These are phyloP conservation scores for Sphecodes monilicornis DNA, from an alignment of 2,888 invertebrate genomes.

Conservation along the genomic window DNA sequence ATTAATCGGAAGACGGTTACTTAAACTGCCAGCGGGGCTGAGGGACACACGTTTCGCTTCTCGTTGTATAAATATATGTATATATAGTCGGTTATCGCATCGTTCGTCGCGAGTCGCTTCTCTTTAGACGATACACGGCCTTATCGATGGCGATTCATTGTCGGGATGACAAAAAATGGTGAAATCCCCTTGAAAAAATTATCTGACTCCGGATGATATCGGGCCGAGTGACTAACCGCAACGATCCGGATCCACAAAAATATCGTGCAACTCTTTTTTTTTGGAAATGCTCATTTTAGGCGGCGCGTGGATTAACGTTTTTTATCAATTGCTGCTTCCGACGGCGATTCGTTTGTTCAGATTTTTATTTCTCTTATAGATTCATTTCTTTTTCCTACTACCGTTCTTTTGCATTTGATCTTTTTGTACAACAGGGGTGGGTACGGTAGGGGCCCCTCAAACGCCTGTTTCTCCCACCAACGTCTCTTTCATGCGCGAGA, in stretches of 20 bases:
- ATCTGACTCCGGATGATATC: constrained; percentile 39
- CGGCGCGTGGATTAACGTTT: neutral
- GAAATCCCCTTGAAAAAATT: constrained; percentile 40
- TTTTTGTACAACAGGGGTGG: too few relatives aligned
- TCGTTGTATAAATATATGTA: constrained; percentile 16
- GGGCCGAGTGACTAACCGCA: neutral
- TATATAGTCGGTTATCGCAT: constrained; percentile 35
- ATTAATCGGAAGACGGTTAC: constrained; percentile 79
- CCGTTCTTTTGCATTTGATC: neutral
- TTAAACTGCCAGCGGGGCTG: constrained; percentile 66
- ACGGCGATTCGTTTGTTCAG: neutral
- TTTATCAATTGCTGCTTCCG: neutral
- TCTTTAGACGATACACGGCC: constrained; percentile 37
- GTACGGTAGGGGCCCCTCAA: too few relatives aligned
- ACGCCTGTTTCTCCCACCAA: too few relatives aligned
- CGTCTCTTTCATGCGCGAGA: too few relatives aligned
- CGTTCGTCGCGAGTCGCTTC: constrained; percentile 18
- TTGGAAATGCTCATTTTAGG: neutral
- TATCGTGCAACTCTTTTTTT: neutral
- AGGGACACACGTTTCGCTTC: constrained; percentile 53
- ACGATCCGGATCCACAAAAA: constrained; percentile 17
- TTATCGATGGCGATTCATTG: constrained; percentile 41
- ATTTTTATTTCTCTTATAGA: neutral
- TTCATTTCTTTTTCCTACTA: too few relatives aligned
- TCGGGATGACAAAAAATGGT: constrained; percentile 29